Conservation (phyloP, 2,113 vertebrate genomes). For the Tichodroma muraria region DNA sequence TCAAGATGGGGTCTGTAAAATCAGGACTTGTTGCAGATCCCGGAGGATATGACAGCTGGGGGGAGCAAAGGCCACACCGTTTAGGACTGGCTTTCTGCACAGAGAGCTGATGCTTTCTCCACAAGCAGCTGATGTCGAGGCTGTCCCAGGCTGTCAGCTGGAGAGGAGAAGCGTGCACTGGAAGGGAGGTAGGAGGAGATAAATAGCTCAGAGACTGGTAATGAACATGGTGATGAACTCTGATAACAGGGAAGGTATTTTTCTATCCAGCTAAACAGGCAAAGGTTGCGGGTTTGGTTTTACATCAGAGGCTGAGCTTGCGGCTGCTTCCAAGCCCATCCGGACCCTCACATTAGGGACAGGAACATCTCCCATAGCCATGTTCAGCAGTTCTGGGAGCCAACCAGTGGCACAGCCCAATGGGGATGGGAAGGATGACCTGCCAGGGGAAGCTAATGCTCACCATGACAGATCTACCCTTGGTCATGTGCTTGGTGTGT, state of each 20-base stretch:
- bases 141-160: constrained; percentile 10
- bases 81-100: background rate
- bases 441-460: background rate
- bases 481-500: background rate
- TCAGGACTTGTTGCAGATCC: constrained; percentile 48
- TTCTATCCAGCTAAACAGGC: background rate
- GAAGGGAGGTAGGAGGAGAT: background rate
- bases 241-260: background rate
- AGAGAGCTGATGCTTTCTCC: too few species aligned
- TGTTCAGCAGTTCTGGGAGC: background rate
- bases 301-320: background rate
- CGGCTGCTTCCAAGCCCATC: background rate
- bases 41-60: constrained; percentile 28
- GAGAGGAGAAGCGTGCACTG: background rate
- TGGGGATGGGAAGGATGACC: background rate
- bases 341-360: background rate
- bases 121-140: background rate
- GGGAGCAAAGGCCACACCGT: constrained; percentile 4
- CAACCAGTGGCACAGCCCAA: background rate
- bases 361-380: background rate
- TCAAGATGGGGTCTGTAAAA: constrained; percentile 37
- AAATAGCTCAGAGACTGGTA: background rate
- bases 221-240: background rate
- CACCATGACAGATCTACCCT: background rate
- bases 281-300: background rate